Evolutionary conservation across 2,888 invertebrate species (phyloP).

Genomic region (Lochmaea capreae): DNA sequence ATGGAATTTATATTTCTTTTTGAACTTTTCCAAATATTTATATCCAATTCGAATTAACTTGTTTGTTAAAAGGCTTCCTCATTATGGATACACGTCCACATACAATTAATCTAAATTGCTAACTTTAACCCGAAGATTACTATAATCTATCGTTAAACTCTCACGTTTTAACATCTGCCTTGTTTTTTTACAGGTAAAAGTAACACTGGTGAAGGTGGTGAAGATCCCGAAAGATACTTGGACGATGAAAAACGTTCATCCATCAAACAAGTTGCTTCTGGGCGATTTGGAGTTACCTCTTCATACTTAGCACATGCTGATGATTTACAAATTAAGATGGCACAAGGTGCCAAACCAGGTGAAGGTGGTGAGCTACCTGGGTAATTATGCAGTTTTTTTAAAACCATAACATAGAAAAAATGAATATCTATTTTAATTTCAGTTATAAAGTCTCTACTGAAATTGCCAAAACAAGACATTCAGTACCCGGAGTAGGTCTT

Average conservation of each 20-base stretch:
- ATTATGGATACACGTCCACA: no score
- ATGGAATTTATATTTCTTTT: no score
- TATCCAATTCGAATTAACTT: no score
- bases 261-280: conserved; percentile 99
- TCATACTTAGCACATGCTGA: conserved; percentile 97
- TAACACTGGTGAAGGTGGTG: conserved; percentile 98
- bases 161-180: background rate
- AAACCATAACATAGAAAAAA: no score
- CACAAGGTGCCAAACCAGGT: conserved; percentile 98
- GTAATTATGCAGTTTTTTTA: conserved; percentile 44
- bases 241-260: conserved; percentile 85
- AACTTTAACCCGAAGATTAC: background rate
- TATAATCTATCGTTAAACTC: background rate
- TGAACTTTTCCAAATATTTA: no score
- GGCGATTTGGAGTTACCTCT: conserved; percentile 97
- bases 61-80: no score
- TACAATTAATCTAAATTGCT: background rate
- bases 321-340: conserved; percentile 99
- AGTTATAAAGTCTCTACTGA: conserved; percentile 89
- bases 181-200: conserved; percentile 87
- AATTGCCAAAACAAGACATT: conserved; percentile 95
- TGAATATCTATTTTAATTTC: conserved; percentile 27
- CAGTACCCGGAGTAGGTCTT: conserved; percentile 95
- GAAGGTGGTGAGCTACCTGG: conserved; percentile 98
- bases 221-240: conserved; percentile 78